A percentile compares a stretch with the other conserved stretches of the same genome.
Conservation (phyloP, 2,113 vertebrate species). For the Connochaetes taurinus region DNA sequence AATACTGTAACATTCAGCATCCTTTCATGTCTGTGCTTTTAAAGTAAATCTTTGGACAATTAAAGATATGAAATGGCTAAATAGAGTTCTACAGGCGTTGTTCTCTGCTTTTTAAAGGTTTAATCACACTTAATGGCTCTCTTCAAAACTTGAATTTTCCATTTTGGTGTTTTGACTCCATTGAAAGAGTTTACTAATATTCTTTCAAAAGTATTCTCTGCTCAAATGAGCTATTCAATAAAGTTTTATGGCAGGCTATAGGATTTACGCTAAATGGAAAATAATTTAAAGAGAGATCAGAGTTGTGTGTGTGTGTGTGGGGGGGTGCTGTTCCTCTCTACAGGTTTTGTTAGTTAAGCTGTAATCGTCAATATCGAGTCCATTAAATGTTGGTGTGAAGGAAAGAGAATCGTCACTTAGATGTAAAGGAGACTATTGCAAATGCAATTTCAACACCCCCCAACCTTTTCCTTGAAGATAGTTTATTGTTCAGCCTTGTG, state of each 20-base stretch:
- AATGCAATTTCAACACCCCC: background rate
- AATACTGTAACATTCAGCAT: conserved; percentile 80
- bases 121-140: conserved; percentile 87
- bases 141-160: conserved; percentile 85
- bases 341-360: conserved; percentile 58
- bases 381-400: conserved; percentile 17
- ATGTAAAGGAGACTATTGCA: background rate
- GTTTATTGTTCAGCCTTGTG: background rate
- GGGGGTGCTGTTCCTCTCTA: background rate
- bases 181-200: conserved; percentile 86
- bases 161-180: conserved; percentile 81
- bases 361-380: conserved; percentile 48
- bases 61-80: conserved; percentile 87
- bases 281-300: conserved; percentile 74
- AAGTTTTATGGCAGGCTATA: conserved; percentile 76
- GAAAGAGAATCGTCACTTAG: background rate
- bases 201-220: conserved; percentile 82
- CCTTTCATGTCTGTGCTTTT: conserved; percentile 86
- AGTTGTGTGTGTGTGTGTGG: background rate
- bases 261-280: conserved; percentile 76
- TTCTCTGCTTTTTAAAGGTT: conserved; percentile 84
- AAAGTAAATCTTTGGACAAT: conserved; percentile 87
- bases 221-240: conserved; percentile 86
- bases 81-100: conserved; percentile 82
- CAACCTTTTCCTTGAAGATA: background rate